A percentile compares a stretch with the other conserved stretches of the same genome.
These are phyloP conservation scores for Drosophila jambulina DNA, from an alignment of 1,140 invertebrate species.

Conservation along the genomic window DNA sequence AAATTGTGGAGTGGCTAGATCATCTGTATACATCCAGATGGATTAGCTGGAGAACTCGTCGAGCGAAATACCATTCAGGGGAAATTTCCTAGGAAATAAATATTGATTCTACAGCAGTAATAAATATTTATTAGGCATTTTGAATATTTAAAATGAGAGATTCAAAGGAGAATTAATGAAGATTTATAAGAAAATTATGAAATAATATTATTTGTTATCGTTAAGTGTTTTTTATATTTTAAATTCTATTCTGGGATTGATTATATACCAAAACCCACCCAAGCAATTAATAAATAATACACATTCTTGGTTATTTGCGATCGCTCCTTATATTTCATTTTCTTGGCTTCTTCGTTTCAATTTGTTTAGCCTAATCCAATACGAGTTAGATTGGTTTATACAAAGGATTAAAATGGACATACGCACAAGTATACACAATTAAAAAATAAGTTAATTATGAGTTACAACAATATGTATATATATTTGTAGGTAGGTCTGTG, in stretches of 20 bases:
- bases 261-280: too few species aligned
- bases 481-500: conserved; percentile 39
- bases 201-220: too few species aligned
- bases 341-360: conserved; percentile 22
- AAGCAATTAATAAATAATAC: conserved; percentile 31
- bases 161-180: too few species aligned
- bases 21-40: conserved; percentile 4
- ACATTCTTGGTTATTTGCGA: conserved; percentile 22
- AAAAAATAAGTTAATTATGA: conserved; percentile 75
- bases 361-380: conserved; percentile 43
- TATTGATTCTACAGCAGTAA: not conserved
- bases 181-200: too few species aligned
- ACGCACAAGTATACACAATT: conserved; percentile 69
- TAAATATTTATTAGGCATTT: not conserved
- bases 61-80: not conserved
- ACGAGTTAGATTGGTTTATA: conserved; percentile 52
- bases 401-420: conserved; percentile 74
- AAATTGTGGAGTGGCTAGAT: conserved; percentile 13
- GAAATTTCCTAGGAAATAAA: not conserved
- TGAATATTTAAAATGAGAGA: too few species aligned
- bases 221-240: not conserved
- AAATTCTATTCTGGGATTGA: not conserved
- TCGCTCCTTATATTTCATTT: conserved; percentile 26
- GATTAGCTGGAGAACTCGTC: not conserved
- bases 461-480: conserved; percentile 70